Base-by-base conservation (phyloP, 2,113 vertebrate species). In the Heteronetta atricapilla region DNA sequence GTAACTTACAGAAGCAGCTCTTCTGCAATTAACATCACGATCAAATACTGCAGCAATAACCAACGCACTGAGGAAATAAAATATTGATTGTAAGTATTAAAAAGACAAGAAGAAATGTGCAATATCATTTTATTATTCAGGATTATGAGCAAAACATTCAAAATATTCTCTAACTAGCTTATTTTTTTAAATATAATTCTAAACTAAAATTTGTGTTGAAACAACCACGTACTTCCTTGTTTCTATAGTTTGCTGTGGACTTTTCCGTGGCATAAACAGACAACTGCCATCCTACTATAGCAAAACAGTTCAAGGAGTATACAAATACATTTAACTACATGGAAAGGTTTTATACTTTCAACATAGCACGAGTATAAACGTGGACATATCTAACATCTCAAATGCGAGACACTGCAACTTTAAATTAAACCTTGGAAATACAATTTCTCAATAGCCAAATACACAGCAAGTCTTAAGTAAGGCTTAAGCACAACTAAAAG, bases 1-100 rank as follows among this genome's bases (percentile, higher is more conserved):
- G 8, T 22, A 69, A 98, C 98, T 99, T 97, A 99, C 99, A 38
- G 99, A 99, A 9, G 99, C 99, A 36, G 99, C 99, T 97, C 98
- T 98, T 79, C 99, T 98, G 96, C 99, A 99, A 83, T 98, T 99
- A 74, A 99, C 94, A 34, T 98, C 98, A 50, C 98, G 97, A 86
- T 99, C 99, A 94, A 99, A 99, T 26, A 99, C 95, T 33, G 98
- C 97, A 22, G 98, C 98, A 91, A 99, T 98, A 72, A 99, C 96
- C 97, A 99, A 36, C 9, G 98, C 98, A 55, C 99, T 99, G 96
- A 67, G 86, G 83, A 96, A 88, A 89, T 4, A 95, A 91, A 94
- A 94, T 14, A 91, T 0, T 20, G 38, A 58, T 21, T 21, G 26
- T 97, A 66, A 97, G 84, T 38, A 87, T n/a, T 58, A 81, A 81